Conservation (phyloP, 2,113 vertebrate species). For the Microtus oregoni region DNA sequence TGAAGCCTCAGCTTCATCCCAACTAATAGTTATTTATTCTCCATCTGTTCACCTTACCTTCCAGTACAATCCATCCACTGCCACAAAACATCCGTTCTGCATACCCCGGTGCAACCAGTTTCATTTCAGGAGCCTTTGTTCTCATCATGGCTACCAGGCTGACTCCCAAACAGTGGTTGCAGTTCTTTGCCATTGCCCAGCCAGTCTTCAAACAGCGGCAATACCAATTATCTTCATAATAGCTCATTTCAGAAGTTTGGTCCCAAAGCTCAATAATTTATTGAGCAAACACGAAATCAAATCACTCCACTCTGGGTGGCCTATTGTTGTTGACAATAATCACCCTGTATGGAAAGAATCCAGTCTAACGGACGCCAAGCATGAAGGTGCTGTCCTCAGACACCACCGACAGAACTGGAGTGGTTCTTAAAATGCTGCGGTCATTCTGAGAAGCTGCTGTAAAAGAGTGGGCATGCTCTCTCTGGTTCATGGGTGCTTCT, state of each 20-base stretch:
- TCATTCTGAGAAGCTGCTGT: neutral
- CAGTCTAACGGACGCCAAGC: neutral
- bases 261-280: neutral
- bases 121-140: neutral
- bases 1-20: neutral
- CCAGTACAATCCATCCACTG: neutral
- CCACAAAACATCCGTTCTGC: neutral
- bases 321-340: neutral
- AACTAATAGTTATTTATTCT: neutral
- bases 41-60: neutral
- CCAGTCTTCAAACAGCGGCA: neutral
- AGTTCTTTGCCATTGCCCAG: neutral
- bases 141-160: neutral
- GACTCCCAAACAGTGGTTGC: neutral
- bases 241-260: neutral
- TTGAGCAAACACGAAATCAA: neutral
- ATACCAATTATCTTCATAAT: neutral
- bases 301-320: neutral
- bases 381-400: neutral
- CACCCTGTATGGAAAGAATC: neutral
- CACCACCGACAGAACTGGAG: neutral
- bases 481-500: neutral
- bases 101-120: fast-evolving
- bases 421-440: neutral
- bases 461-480: neutral